Evolutionary conservation across 2,888 invertebrate species (phyloP).

Genomic region (Alcis repandata): DNA sequence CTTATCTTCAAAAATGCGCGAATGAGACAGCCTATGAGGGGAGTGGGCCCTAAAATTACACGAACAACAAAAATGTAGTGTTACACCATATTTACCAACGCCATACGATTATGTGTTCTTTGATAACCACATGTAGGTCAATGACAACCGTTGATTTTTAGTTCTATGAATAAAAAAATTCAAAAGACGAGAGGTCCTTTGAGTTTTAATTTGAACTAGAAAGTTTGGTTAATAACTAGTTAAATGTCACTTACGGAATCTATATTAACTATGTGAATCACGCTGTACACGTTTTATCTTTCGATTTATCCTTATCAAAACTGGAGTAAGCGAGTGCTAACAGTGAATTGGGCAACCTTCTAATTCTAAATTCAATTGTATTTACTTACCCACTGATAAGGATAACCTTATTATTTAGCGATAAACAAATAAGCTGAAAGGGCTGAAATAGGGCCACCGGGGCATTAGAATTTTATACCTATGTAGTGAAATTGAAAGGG

Average conservation of each 20-base stretch:
- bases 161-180: no score
- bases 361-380: conserved; percentile 58
- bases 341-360: conserved; percentile 65
- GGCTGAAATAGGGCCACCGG: neutral
- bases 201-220: no score
- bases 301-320: conserved; percentile 60
- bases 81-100: no score
- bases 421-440: conserved; percentile 9
- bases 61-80: no score
- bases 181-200: no score
- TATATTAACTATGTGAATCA: conserved; percentile 17
- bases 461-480: neutral
- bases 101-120: no score
- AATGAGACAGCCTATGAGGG: no score
- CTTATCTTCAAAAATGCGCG: no score
- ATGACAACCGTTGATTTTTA: neutral
- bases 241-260: neutral
- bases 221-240: no score
- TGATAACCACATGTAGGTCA: neutral
- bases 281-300: conserved; percentile 27
- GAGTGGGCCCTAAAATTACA: no score
- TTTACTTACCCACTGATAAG: conserved; percentile 43
- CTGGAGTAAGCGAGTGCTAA: conserved; percentile 62
- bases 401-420: conserved; percentile 46
- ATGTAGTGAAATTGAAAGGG: no score